Percentiles rank a stretch among this genome's conserved stretches.
Conservation (phyloP, 2,113 vertebrate genomes). For the Melanotaenia duboulayi region DNA sequence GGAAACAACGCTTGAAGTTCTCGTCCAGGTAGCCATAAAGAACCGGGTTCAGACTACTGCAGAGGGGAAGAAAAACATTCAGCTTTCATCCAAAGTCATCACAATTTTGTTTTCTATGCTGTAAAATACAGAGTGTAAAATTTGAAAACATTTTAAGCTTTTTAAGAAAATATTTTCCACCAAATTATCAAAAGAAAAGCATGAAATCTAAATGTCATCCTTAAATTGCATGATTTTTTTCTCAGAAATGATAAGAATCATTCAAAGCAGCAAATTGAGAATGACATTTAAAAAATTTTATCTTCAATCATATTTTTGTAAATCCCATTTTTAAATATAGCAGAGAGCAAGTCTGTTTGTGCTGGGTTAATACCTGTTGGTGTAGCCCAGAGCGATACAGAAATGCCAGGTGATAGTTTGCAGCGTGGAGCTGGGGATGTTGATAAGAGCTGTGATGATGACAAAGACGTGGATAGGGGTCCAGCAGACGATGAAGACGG, state of each 20-base stretch:
- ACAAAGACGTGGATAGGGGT: constrained; percentile 98
- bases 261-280: neutral
- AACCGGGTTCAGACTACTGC: constrained; percentile 92
- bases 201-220: neutral
- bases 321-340: neutral
- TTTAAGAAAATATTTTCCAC: neutral
- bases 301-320: neutral
- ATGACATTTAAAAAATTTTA: neutral
- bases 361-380: constrained; percentile 88
- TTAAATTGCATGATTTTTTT: too few species aligned
- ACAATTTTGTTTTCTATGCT: neutral
- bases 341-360: too few species aligned
- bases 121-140: neutral
- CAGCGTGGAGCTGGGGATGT: constrained; percentile 92
- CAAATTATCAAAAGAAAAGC: too few species aligned
- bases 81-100: neutral
- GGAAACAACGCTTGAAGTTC: constrained; percentile 99
- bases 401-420: constrained; percentile 98
- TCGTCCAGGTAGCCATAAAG: constrained; percentile 99
- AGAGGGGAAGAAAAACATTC: neutral
- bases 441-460: constrained; percentile 94
- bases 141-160: neutral
- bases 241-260: too few species aligned
- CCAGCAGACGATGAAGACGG: constrained; percentile 98
- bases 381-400: constrained; percentile 97